phyloP scores from a whole-genome alignment of 2,797 vertebrate species.

The Danio choprae region DNA sequence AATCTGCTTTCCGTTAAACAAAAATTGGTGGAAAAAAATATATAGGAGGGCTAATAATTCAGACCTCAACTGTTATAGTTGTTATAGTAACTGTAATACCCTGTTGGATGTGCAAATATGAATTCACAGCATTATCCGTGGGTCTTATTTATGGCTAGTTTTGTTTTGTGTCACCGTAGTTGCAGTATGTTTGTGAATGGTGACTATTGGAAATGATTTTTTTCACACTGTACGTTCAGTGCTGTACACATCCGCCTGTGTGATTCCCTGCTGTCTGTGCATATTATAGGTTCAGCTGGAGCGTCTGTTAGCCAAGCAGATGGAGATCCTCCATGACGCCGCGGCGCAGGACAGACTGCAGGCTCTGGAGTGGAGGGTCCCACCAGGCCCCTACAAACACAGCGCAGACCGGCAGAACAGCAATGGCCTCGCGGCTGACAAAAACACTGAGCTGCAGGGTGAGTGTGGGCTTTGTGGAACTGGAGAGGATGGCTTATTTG shows the following conservation, averaged over 20 bases:
- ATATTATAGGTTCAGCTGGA: conserved; percentile 87
- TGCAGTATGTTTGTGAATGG: conserved; percentile 15
- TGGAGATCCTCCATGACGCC: conserved; percentile 93
- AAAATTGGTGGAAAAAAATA: no score
- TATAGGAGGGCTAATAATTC: no score
- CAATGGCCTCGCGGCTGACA: conserved; percentile 81
- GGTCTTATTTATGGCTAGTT: conserved; percentile 24
- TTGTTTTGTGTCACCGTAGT: conserved; percentile 33
- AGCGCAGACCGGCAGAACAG: conserved; percentile 84
- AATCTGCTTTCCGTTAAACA: no score
- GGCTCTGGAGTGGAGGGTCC: conserved; percentile 86
- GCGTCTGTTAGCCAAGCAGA: conserved; percentile 92
- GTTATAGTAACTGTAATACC: neutral
- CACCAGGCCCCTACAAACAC: conserved; percentile 84
- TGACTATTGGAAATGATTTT: conserved; percentile 31
- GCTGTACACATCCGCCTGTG: neutral
- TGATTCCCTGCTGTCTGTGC: conserved; percentile 37
- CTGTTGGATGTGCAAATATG: neutral
- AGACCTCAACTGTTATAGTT: no score
- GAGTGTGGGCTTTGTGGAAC: conserved; percentile 11
- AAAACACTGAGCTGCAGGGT: conserved; percentile 83
- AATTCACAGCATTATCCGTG: neutral
- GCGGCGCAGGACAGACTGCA: conserved; percentile 89
- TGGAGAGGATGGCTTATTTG: neutral
- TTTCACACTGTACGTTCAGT: conserved; percentile 20